Evolutionary conservation across 2,888 invertebrate genomes (phyloP).

Genomic region (Caenorhabditis plicata): DNA sequence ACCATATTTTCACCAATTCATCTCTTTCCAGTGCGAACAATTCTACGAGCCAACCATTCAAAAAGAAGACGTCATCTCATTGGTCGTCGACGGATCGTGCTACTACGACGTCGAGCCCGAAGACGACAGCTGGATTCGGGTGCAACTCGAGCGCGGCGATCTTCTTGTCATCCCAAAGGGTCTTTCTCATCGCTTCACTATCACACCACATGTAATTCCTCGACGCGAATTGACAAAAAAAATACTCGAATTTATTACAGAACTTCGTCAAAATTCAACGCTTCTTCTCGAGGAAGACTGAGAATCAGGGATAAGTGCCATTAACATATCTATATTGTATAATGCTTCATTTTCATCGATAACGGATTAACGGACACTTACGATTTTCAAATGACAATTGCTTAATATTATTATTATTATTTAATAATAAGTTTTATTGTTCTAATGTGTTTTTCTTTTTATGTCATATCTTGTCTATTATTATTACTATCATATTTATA

Average conservation of each 20-base stretch:
- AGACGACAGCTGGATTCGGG: slow-evolving; percentile 59
- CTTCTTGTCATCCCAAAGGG: slow-evolving; percentile 60
- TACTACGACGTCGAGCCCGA: slow-evolving; percentile 60
- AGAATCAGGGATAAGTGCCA: slow-evolving; percentile 43
- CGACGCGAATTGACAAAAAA: too few species aligned
- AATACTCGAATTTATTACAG: slow-evolving; percentile 27
- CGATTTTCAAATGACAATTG: too few species aligned
- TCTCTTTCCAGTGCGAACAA: slow-evolving; percentile 44
- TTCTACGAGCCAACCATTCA: slow-evolving; percentile 54
- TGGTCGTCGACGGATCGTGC: slow-evolving; percentile 55
- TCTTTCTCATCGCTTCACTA: slow-evolving; percentile 52
- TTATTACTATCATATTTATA: too few species aligned
- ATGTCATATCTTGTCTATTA: too few species aligned
- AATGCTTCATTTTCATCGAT: too few species aligned
- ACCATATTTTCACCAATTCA: too few species aligned
- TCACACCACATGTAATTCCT: slow-evolving; percentile 57
- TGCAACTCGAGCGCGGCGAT: slow-evolving; percentile 57
- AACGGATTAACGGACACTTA: too few species aligned
- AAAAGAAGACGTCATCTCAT: slow-evolving; percentile 50
- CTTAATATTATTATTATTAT: too few species aligned
- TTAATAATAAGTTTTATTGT: too few species aligned
- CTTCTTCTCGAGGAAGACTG: slow-evolving; percentile 49
- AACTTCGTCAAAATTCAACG: slow-evolving; percentile 59
- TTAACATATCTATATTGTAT: too few species aligned
- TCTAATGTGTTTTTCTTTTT: too few species aligned